phyloP scores from a whole-genome alignment of 2,888 invertebrate genomes.

The Ichneumoninae sp. region DNA sequence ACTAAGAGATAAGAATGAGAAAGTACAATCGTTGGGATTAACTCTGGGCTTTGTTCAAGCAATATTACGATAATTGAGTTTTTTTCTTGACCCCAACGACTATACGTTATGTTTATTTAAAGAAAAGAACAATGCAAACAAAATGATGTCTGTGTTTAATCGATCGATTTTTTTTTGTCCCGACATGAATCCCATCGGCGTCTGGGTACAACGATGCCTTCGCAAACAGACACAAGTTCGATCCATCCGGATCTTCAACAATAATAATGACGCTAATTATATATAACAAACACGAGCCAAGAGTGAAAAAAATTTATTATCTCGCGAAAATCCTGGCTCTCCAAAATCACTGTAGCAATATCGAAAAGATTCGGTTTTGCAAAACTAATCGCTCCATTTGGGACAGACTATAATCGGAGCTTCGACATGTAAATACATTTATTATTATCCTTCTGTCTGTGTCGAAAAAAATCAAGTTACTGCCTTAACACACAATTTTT shows the following conservation, averaged over 20 bases:
- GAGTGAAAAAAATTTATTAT: constrained; percentile 30
- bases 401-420: constrained; percentile 63
- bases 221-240: constrained; percentile 25
- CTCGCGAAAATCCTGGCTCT: constrained; percentile 18
- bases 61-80: constrained; percentile 10
- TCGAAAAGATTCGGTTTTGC: constrained; percentile 47
- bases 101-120: constrained; percentile 10
- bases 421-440: constrained; percentile 63
- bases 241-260: constrained; percentile 36
- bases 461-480: constrained; percentile 55
- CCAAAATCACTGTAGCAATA: constrained; percentile 30
- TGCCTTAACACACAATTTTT: constrained; percentile 60
- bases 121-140: constrained; percentile 27
- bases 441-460: constrained; percentile 61
- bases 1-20: constrained; percentile 29
- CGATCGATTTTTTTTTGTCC: constrained; percentile 39
- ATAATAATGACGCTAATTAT: constrained; percentile 24
- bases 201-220: constrained; percentile 15
- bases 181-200: constrained; percentile 17
- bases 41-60: constrained; percentile 12
- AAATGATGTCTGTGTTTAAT: constrained; percentile 23
- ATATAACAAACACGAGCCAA: constrained; percentile 28
- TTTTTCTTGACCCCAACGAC: constrained; percentile 20
- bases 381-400: constrained; percentile 60
- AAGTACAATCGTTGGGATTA: constrained; percentile 35